Base-by-base conservation (phyloP, 2,113 vertebrate species). In the Oenanthe melanoleuca region DNA sequence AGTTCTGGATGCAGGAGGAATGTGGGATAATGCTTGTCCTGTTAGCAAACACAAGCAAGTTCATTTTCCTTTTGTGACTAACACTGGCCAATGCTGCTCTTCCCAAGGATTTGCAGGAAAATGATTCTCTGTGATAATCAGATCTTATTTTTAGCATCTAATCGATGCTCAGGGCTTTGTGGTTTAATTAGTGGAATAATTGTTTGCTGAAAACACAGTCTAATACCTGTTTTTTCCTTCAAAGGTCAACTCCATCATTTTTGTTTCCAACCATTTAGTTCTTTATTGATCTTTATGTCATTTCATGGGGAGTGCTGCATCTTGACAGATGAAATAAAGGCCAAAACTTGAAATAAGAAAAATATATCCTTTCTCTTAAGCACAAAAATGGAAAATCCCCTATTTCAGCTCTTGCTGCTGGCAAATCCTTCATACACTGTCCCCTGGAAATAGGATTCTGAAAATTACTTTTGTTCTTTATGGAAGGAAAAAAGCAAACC, bases 171-270 rank as follows among this genome's bases (percentile, higher is more conserved):
- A 80, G 95, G 92, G 89, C 40, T 96, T 96, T 97, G 95, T 93
- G 93, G 88, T 95, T 97, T 97, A 97, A 98, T 97, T 97, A 97
- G n/a, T 91, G 75, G 90, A 89, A 81, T 94, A 88, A 89, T 78
- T 86, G 88, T 96, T 93, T 92, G 83, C 95, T 95, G 94, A 92
- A 92, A 94, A 86, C 55, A 87, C 60, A 50, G 66, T 80, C 97
- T 42, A 74, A 53, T 97, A 93, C 96, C 80, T 95, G 31, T 37
- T 97, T 92, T 88, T 94, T 87, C 79, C 73, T 84, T 87, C 92
- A 88, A 96, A 97, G 94, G 92, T 92, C 88, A 85, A 10, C 38
- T 88, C 70, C 59, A 87, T 95, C 67, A 90, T 97, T 94, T 91
- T 89, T 24, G 72, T 80, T 95, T 94, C 73, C 80, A 95, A 5